Percentiles rank a stretch among this genome's conserved stretches.
Conservation (phyloP, 2,888 invertebrate genomes). For the Cataglyphis livida region DNA sequence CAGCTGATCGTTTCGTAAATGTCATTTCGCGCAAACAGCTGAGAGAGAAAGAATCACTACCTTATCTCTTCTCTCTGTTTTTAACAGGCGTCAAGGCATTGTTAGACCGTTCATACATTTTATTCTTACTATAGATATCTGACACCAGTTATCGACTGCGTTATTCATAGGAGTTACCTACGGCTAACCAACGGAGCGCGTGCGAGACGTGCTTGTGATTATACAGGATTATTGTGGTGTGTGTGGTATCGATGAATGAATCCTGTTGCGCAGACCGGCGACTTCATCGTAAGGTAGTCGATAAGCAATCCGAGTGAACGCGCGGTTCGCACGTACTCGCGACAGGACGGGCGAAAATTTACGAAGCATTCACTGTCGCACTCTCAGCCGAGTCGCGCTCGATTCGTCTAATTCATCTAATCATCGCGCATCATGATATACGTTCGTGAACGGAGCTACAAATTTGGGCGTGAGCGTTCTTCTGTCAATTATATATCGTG, state of each 20-base stretch:
- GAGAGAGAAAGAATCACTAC: background rate
- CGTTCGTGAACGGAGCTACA: background rate
- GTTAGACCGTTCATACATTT: background rate
- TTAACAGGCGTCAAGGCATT: background rate
- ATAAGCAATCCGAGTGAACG: conserved; percentile 52
- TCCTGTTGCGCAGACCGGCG: conserved; percentile 75
- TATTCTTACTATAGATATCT: background rate
- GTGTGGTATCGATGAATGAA: conserved; percentile 73
- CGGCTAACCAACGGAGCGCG: background rate
- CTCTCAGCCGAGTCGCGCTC: background rate
- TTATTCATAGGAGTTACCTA: background rate
- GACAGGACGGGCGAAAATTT: background rate
- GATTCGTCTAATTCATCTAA: background rate
- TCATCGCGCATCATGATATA: background rate
- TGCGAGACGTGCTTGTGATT: conserved; percentile 64
- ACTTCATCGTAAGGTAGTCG: conserved; percentile 67
- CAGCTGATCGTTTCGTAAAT: background rate
- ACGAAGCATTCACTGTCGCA: background rate
- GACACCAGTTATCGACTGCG: conserved; percentile 1
- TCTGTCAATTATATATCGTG: background rate
- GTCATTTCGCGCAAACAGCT: too few relatives aligned
- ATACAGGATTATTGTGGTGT: conserved; percentile 64
- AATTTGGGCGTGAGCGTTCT: conserved; percentile 7
- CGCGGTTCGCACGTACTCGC: background rate
- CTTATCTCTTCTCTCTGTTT: background rate